Evolutionary conservation across 2,797 vertebrate genomes (phyloP).

Genomic region (Enteromius trimaculatus): DNA sequence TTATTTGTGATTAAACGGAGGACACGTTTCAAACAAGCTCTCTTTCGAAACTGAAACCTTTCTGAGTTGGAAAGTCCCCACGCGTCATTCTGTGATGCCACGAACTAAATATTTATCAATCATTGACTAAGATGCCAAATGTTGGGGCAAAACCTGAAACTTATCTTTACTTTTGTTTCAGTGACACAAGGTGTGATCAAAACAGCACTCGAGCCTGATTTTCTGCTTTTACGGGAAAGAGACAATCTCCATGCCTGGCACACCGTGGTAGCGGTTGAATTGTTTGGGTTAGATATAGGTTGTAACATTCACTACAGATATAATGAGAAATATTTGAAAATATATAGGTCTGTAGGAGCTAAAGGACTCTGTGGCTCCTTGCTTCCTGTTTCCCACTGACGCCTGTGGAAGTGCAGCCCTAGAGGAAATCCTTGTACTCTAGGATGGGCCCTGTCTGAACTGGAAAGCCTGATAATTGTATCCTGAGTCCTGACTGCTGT

Average conservation of each 20-base stretch:
- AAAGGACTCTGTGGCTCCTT: slow-evolving; percentile 34
- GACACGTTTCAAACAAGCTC: background rate
- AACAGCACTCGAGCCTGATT: background rate
- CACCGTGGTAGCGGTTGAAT: background rate
- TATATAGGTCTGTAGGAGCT: background rate
- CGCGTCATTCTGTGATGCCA: slow-evolving; percentile 3
- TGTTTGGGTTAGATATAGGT: background rate
- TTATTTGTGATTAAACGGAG: slow-evolving; percentile 20
- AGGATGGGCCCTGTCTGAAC: slow-evolving; percentile 47
- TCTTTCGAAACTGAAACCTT: slow-evolving; percentile 2
- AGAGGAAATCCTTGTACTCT: slow-evolving; percentile 60
- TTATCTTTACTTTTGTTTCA: slow-evolving; percentile 29
- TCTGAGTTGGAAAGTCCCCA: slow-evolving; percentile 14
- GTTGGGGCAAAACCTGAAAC: background rate
- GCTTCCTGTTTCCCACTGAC: slow-evolving; percentile 42
- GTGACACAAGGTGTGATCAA: background rate
- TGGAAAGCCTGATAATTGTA: slow-evolving; percentile 54
- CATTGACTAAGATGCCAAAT: slow-evolving; percentile 15
- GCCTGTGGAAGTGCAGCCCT: slow-evolving; percentile 32
- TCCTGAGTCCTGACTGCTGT: slow-evolving; percentile 49
- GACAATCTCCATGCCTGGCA: background rate
- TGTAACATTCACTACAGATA: background rate
- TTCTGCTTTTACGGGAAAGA: background rate
- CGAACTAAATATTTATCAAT: slow-evolving; percentile 15
- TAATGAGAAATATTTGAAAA: background rate